Base-by-base conservation (phyloP, 2,113 vertebrate species). In the Reinhardtius hippoglossoides region DNA sequence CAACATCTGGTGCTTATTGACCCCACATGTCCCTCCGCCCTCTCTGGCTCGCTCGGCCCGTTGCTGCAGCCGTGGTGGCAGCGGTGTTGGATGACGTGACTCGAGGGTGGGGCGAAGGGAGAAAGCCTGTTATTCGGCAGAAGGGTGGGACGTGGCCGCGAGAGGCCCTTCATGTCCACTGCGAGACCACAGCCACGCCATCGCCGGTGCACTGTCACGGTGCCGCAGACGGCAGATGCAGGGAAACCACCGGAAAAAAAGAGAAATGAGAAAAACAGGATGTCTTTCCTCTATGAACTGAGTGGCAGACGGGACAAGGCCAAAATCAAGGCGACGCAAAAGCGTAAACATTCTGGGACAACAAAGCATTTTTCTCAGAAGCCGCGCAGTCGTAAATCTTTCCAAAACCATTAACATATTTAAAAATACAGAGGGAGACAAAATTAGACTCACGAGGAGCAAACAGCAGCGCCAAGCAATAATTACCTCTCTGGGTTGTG, bases 1-100 rank as follows among this genome's bases (percentile, higher is more conserved):
- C 73, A 89, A 86, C 92, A 92, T 91, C 89, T 92, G 92, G 80
- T 83, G 87, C 87, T 91, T 77, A 90, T 88, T 82, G 88, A 87
- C 80, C 50, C 80, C 71, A 5, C 56, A 8, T 0, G 16, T 74
- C 74, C 75, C 83, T 80, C 72, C 83, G 3, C 73, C 64, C 74
- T 27, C 73, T 67, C 27, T 4, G 78, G 54, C 62, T 71, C 56
- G 3, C 9, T 70, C 9, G 56, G 64, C 59, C 42, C 1, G 23
- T 21, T 50, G 78, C 63, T 63, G 54, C 67, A 74, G 86, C 40
- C 56, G 68, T 42, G 80, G 81, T 44, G 44, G 81, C 52, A 73
- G 84, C 66, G 24, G 69, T 61, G 82, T 9, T 61, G 61, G 78
- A 52, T 89, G 86, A 88, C 73, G 80, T 82, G 74, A 83, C 64